These are phyloP conservation scores for Thumatha senex DNA, from an alignment of 2,888 invertebrate species.

Conservation along the genomic window DNA sequence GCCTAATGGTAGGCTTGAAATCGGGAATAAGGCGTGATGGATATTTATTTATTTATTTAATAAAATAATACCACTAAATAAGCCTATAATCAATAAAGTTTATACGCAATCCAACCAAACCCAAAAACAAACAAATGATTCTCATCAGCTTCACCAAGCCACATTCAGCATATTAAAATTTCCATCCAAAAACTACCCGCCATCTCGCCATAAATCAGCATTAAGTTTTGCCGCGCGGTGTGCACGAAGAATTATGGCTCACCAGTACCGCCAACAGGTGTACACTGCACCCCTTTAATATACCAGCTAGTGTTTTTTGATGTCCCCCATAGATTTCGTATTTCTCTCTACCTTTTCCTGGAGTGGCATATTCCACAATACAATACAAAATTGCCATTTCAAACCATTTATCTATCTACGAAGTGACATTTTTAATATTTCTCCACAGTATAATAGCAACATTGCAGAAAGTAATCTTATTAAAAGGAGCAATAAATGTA, in stretches of 20 bases:
- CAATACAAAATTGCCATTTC: not conserved
- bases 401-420: slow-evolving; percentile 8
- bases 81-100: not conserved
- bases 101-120: not conserved
- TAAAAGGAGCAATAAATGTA: slow-evolving; percentile 30
- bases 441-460: slow-evolving; percentile 3
- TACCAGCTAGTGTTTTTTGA: slow-evolving; percentile 10
- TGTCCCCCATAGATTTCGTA: not conserved
- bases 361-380: too few species aligned
- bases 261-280: slow-evolving; percentile 50
- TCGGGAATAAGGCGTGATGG: too few species aligned
- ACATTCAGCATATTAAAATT: slow-evolving; percentile 16
- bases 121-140: not conserved
- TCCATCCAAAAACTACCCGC: slow-evolving; percentile 28
- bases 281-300: slow-evolving; percentile 28
- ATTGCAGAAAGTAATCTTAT: slow-evolving; percentile 20
- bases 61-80: too few species aligned
- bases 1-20: too few species aligned
- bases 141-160: not conserved
- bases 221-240: slow-evolving; percentile 48
- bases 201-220: slow-evolving; percentile 56
- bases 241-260: slow-evolving; percentile 40
- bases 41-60: too few species aligned
- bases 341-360: not conserved
- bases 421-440: slow-evolving; percentile 1